Conservation (phyloP, 2,797 vertebrate species). For the Poecilia wingei region DNA sequence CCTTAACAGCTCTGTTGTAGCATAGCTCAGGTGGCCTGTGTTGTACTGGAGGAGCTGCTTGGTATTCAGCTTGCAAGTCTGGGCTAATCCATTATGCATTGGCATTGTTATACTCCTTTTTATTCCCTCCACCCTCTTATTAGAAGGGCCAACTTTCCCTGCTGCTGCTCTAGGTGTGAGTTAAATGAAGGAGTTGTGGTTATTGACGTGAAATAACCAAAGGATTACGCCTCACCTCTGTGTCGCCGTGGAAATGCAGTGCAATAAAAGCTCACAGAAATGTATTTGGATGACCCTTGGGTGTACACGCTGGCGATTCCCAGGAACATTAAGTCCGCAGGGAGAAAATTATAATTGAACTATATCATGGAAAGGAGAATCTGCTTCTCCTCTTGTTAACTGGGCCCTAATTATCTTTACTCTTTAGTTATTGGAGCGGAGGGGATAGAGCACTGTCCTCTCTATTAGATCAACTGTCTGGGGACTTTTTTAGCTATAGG, state of each 20-base stretch:
- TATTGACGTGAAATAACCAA: conserved; percentile 76
- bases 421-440: conserved; percentile 77
- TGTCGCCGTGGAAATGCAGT: conserved; percentile 68
- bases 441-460: conserved; percentile 72
- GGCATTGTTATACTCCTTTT: conserved; percentile 69
- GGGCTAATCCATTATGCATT: conserved; percentile 77
- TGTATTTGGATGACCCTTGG: conserved; percentile 56
- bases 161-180: conserved; percentile 54
- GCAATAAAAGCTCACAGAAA: conserved; percentile 48
- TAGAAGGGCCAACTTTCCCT: conserved; percentile 64
- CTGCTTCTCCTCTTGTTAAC: conserved; percentile 75
- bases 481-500: conserved; percentile 81
- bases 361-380: conserved; percentile 70
- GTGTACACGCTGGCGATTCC: conserved; percentile 60
- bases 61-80: conserved; percentile 67
- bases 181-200: conserved; percentile 68
- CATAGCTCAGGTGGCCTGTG: conserved; percentile 65
- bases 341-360: conserved; percentile 82
- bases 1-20: conserved; percentile 72
- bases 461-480: conserved; percentile 78
- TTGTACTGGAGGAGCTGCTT: conserved; percentile 57
- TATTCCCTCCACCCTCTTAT: conserved; percentile 52
- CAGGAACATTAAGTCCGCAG: conserved; percentile 63
- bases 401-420: conserved; percentile 82
- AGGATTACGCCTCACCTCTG: conserved; percentile 60